Evolutionary conservation across 2,888 invertebrate genomes (phyloP), one percentile per base, ranked within the genome.

Genomic region (Eristalis intricaria): DNA sequence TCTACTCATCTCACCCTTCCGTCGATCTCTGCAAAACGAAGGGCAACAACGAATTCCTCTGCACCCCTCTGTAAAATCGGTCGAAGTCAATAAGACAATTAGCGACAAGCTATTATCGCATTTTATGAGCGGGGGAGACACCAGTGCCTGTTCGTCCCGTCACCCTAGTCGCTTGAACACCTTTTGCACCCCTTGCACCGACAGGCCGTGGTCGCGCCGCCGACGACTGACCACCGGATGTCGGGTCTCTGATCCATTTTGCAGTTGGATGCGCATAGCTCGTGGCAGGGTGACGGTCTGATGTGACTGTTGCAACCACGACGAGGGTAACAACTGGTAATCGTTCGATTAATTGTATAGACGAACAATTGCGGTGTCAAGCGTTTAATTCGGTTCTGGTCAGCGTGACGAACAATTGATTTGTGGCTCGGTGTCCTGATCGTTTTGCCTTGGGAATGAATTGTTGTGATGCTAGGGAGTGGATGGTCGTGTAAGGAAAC

Each of bases 41-140:
- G 7, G 15, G 40, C 15, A 19, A 8, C 50, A 19, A 19, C 50
- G 19, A 38, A 70, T n/a, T 40, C 66, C 56, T 63, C 71, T 26
- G n/a, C 26, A 70, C 56, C 38, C 70, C 56, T 32, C 15, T n/a
- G 65, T 19, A 65, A 32, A 32, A 32, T 38, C 70, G 69, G 56
- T 60, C 71, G 4, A 70, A 87, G 86, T 87, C 86, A 87, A 87
- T 87, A 79, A 79, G 71, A 87, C 86, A 87, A 87, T 84, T 87
- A 87, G 86, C 84, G 86, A 87, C 75, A 87, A 71, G 86, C 75
- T 87, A 87, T 87, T 87, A 87, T 87, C 78, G 86, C 83, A 87
- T 87, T 83, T 87, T 84, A 87, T 75, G 83, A 79, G 50, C 56
- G 50, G 50, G 19, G 19, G 50, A n/a, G 15, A 19, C 19, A 50